Evolutionary conservation across 2,888 invertebrate species (phyloP), one percentile per base, ranked within the genome.

Genomic region (Archaeoteleia sp.): DNA sequence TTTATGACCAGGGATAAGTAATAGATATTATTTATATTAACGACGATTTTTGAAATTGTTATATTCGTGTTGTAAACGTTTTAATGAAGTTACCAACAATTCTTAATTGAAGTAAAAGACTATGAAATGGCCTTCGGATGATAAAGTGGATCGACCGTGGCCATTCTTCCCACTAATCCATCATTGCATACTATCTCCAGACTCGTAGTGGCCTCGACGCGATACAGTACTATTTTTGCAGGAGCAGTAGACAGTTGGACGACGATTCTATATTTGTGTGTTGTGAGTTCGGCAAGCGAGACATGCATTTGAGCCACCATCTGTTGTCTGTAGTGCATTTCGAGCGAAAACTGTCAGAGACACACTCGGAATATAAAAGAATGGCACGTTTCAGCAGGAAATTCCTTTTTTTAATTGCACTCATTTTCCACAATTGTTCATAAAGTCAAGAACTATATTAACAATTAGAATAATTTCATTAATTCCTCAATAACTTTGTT

Each of bases 181-280:
- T 62, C 46, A 48, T 46, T 54, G 14, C 35, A 8, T 1, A 4
- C 42, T 34, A 51, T 57, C 45, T 45, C 12, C 39, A 55, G 48
- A 42, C 29, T 25, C 34, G 8, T 15, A n/a, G n/a, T n/a, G 10
- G 7, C 3, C 35, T 14, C 37, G 17, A 54, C 68, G 27, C 45
- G 53, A 49, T 65, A 71, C 67, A 76, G 78, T 77, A 76, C 82
- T 82, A 82, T 82, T 82, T 82, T 82, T 81, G 79, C 80, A 77
- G 75, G 68, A 75, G 73, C 75, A 74, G 78, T 78, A 82, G 82
- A 82, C 82, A 79, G 82, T 82, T 82, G 79, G 82, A 82, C 82
- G 82, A 76, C 82, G 77, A 74, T 71, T 60, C 75, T 51, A 71
- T 77, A 76, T 75, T 79, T 77, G 62, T 70, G 75, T 75, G 58